phyloP scores from a whole-genome alignment of 2,797 vertebrate genomes.

The Hypotaenidia philippensis region DNA sequence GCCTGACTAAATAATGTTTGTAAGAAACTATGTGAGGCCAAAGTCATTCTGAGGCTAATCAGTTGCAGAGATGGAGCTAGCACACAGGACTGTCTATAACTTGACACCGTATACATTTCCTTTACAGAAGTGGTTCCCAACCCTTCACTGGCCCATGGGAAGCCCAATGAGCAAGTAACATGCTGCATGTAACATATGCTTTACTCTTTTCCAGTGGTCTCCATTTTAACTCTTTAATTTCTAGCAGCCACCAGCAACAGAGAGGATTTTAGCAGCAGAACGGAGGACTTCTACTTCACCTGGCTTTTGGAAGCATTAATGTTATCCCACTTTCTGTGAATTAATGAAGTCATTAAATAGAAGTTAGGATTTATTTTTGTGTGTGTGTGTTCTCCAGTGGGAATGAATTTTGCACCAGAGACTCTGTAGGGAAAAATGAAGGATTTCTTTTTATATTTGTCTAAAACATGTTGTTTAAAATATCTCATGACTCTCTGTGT shows the following conservation, averaged over 20 bases:
- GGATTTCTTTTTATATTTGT: not conserved
- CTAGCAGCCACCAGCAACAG: not conserved
- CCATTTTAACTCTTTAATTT: constrained; percentile 46
- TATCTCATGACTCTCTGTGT: constrained; percentile 9
- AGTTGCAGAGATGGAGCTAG: constrained; percentile 47
- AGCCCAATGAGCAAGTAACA: constrained; percentile 19
- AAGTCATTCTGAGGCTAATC: constrained; percentile 53
- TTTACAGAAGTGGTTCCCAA: constrained; percentile 65
- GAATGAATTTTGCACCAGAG: constrained; percentile 13
- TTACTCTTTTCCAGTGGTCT: constrained; percentile 16
- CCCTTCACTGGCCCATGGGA: constrained; percentile 56
- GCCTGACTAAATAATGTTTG: constrained; percentile 1
- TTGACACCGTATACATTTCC: constrained; percentile 62
- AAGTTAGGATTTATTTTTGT: not conserved
- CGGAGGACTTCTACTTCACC: not conserved
- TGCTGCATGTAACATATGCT: constrained; percentile 25
- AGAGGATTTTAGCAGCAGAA: not conserved
- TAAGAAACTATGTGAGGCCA: constrained; percentile 34
- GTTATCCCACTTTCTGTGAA: not conserved
- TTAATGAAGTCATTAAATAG: not conserved
- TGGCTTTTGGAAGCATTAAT: constrained; percentile 2
- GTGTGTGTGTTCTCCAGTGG: not conserved
- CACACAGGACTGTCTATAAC: constrained; percentile 42
- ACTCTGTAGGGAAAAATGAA: not conserved
- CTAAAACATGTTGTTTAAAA: constrained; percentile 35